Conservation (phyloP, 2,797 vertebrate species). For the Prunella strophiata region DNA sequence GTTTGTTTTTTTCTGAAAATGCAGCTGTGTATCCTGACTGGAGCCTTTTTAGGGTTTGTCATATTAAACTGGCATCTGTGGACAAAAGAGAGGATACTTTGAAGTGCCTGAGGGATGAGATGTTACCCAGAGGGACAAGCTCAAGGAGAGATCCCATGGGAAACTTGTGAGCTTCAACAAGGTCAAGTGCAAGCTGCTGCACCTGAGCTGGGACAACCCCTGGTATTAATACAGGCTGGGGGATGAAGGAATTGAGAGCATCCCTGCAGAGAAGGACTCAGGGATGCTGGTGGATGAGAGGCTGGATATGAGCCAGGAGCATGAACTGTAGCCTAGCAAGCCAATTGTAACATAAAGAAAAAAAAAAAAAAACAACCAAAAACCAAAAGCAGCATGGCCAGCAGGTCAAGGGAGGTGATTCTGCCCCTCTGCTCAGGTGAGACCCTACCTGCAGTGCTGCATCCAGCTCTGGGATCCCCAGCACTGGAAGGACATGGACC, state of each 20-base stretch:
- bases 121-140: not conserved
- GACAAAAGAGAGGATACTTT: not conserved
- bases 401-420: not conserved
- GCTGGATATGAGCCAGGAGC: not conserved
- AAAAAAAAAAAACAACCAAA: not conserved
- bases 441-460: not conserved
- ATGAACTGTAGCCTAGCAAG: accelerated
- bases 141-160: not conserved
- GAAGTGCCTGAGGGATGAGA: not conserved
- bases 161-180: not conserved
- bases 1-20: not conserved
- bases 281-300: not conserved
- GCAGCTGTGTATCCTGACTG: too few species aligned
- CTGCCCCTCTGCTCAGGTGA: not conserved
- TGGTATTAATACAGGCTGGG: not conserved
- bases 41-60: not conserved
- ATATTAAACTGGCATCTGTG: not conserved
- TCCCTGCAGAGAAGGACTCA: not conserved
- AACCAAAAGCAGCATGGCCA: not conserved
- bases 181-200: not conserved
- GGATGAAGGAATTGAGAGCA: not conserved
- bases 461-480: not conserved
- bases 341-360: not conserved
- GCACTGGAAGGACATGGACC: not conserved
- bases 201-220: not conserved